Evolutionary conservation across 2,113 vertebrate species (phyloP).

Genomic region (Prionailurus bengalensis): DNA sequence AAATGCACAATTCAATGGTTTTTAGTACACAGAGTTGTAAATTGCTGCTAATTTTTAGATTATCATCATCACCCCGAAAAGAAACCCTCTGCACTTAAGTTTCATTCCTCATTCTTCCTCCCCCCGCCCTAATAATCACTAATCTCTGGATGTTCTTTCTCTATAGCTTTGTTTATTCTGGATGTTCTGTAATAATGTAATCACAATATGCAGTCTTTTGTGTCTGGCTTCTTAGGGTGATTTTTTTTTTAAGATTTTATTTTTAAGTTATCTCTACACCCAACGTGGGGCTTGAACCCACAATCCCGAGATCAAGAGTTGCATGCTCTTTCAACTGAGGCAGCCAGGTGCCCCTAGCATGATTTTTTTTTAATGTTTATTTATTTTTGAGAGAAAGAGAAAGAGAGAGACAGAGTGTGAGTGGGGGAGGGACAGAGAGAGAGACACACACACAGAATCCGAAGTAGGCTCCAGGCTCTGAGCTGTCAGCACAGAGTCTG

Average conservation of each 20-base stretch:
- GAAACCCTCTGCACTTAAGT: neutral
- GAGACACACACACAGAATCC: too few species aligned
- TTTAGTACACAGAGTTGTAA: neutral
- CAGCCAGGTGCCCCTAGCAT: neutral
- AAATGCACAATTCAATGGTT: neutral
- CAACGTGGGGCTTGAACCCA: neutral
- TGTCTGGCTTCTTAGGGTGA: neutral
- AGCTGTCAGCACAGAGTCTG: too few species aligned
- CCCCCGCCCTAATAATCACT: neutral
- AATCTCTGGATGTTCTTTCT: neutral
- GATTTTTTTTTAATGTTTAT: too few species aligned
- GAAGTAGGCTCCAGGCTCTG: too few species aligned
- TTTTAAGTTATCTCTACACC: neutral
- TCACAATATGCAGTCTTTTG: neutral
- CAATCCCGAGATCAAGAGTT: neutral
- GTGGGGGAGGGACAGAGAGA: too few species aligned
- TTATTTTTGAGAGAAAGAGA: too few species aligned
- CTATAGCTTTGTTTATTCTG: neutral
- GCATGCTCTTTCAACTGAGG: neutral
- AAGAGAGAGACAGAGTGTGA: too few species aligned
- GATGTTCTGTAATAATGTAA: neutral
- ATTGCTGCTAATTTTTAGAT: neutral
- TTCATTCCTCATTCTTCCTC: neutral
- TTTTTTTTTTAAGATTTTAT: neutral
- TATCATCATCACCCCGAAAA: neutral